Evolutionary conservation across 2,113 vertebrate species (phyloP), one percentile per base, ranked within the genome.

Genomic region (Spea bombifrons): DNA sequence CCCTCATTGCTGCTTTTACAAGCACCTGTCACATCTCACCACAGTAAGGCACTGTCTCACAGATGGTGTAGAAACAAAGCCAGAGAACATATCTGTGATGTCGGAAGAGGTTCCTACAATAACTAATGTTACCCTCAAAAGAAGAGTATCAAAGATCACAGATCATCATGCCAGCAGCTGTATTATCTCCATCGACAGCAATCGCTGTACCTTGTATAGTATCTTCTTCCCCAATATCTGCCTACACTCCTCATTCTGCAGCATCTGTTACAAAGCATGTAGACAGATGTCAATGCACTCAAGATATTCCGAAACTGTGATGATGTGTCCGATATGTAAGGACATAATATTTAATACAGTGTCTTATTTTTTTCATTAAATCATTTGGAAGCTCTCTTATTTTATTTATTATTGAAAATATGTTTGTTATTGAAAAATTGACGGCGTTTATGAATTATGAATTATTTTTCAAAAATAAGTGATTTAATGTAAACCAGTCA

Each of bases 281-380:
- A 92, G 88, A 88, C 89, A 91, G 89, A 93, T 89, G 88, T 89
- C 83, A 89, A 90, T 88, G 67, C 65, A 8, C 50, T 52, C 8
- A 59, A 59, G 55, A 59, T 59, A 13, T 59, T 4, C 55, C 15
- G 7, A 8, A 30, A 30, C 4, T 59, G 55, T 59, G 55, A 59
- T 59, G 55, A 30, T 30, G 30, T 30, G 30, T 30, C 30, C 30
- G 2, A 30, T 30, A 30, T 30, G 2, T 30, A 30, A 30, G 30
- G 30, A 30, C 30, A 30, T 30, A 30, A 30, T 30, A 30, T 30
- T 30, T 30, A 30, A 30, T 30, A 30, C 30, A 30, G 1, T 30
- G 1, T 30, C 30, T 30, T 30, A 30, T 30, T 30, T 30, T 30
- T 30, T 30, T 30, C 30, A 1, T 30, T 30, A 30, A 30, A 30